Evolutionary conservation across 2,113 vertebrate species (phyloP), one percentile per base, ranked within the genome.

Genomic region (Scolopax mira): DNA sequence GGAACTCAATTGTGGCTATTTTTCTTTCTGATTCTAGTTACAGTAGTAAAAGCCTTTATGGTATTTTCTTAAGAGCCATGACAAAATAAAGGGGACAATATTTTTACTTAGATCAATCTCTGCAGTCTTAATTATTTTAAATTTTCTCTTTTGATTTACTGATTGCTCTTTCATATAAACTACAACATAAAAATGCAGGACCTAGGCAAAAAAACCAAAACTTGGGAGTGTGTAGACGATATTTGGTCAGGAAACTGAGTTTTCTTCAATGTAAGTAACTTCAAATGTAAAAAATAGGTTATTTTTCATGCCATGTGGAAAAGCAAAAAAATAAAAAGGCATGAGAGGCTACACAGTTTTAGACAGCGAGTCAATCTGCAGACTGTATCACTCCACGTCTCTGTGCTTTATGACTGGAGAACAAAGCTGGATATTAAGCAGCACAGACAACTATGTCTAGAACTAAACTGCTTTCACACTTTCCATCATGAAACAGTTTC

Each of bases 1-100:
- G 74, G 58, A 79, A 51, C 31, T 70, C 42, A 79, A 57, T 37
- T 57, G 42, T 55, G 55, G 25, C 37, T 61, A 74, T 94, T 90
- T 93, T 90, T 93, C 62, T 71, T 85, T 90, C 37, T 94, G 35
- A 62, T 88, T 61, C 30, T 70, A 71, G 71, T 42, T 83, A 85
- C 51, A 41, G 28, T 77, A 91, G 49, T 62, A 83, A 89, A 78
- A 74, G 4, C 3, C 14, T 85, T 60, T 22, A 37, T 9, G 14
- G 11, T 33, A 55, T 79, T 80, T 90, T 89, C 82, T 80, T 73
- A 80, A 83, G 30, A 85, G 8, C 13, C 7, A 23, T 13, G 46
- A 31, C 17, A 89, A 88, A 75, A 57, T 23, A 79, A 46, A 87
- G 5, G 4, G 44, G 23, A 44, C 4, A 1, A 4, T 46, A 64